Evolutionary conservation across 2,888 invertebrate species (phyloP), one percentile per base, ranked within the genome.

Genomic region (Mesorhabditis sp.): DNA sequence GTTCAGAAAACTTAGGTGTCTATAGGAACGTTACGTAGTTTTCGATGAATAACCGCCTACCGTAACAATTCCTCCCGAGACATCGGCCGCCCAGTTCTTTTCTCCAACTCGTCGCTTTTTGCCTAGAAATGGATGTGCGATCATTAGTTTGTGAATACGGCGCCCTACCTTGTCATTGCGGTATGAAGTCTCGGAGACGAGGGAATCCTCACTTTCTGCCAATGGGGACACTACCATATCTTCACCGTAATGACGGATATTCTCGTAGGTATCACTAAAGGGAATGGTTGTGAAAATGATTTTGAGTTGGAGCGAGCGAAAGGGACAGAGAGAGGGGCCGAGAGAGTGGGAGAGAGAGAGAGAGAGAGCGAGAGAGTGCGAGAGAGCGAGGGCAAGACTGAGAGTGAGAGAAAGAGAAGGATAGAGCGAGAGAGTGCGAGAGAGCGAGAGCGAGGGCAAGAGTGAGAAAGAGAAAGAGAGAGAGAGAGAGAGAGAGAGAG

Each of bases 171-270:
- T 68, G 61, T 77, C 77, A 67, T 76, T 70, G 45, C 70, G 66
- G 3, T 45, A 69, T 4, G 74, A 74, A 65, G 71, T 71, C 62
- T 74, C 77, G 2, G 77, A 77, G 10, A 77, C 75, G 6, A 77
- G 41, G 0, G 76, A 76, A 58, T 77, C 77, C 43, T 76, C 73
- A 0, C 74, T 74, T 44, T 76, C 77, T 0, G 73, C 75, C 65
- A 74, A 63, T 3, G 77, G 77, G 5, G 77, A 74, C 6, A 72
- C 66, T 3, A 77, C 69, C 70, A 77, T 69, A 43, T 65, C 68
- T n/a, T 28, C 65, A n/a, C 42, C 71, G 28, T 42, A 44, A 5
- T n/a, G 41, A 13, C 58, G 58, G 58, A 50, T 50, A 10, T 50
- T n/a, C 7, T 50, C 58, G 58, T 50, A 50, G 58, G 58, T 50